phyloP scores from a whole-genome alignment of 2,888 invertebrate genomes.

The Stegophylla sp. region DNA sequence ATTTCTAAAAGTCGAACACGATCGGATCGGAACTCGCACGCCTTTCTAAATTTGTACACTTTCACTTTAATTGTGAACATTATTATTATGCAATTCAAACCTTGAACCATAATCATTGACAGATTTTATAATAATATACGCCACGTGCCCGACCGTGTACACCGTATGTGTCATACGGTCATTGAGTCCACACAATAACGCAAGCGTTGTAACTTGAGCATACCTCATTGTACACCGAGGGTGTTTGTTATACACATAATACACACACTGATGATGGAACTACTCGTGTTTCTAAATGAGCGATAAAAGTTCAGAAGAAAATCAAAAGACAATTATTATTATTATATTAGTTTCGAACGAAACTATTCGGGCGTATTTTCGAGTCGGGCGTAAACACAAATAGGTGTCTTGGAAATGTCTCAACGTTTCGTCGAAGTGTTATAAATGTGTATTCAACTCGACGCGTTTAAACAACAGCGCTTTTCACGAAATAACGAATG shows the following conservation, averaged over 20 bases:
- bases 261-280: not conserved
- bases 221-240: not conserved
- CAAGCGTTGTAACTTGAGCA: not conserved
- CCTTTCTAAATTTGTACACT: conserved; percentile 49
- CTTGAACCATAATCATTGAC: conserved; percentile 51
- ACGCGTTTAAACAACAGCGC: too few relatives aligned
- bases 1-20: conserved; percentile 22
- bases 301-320: not conserved
- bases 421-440: too few relatives aligned
- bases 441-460: too few relatives aligned
- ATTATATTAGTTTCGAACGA: too few relatives aligned
- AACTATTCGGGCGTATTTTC: not conserved
- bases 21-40: conserved; percentile 14
- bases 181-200: not conserved
- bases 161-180: not conserved
- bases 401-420: too few relatives aligned
- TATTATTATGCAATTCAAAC: conserved; percentile 52
- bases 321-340: too few relatives aligned
- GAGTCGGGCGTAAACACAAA: not conserved
- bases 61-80: conserved; percentile 57
- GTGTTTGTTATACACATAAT: not conserved
- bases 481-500: too few relatives aligned
- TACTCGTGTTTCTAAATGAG: not conserved
- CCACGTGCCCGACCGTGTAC: not conserved
- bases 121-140: conserved; percentile 24